phyloP scores from a whole-genome alignment of 2,113 vertebrate species.

The Tonatia bakeri region DNA sequence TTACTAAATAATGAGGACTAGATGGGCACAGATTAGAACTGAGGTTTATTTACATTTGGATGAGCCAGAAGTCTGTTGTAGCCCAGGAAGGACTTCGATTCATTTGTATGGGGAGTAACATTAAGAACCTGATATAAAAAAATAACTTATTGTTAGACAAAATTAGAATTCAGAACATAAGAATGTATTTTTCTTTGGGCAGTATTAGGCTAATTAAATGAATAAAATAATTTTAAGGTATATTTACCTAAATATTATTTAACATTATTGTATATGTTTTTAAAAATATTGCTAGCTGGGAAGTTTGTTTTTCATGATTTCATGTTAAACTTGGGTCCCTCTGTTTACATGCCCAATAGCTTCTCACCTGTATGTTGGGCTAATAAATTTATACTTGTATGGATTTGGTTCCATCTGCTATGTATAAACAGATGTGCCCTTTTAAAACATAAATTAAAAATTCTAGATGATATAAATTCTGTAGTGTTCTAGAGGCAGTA shows the following conservation, averaged over 20 bases:
- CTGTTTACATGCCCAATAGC: not conserved
- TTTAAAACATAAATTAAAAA: not conserved
- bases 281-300: not conserved
- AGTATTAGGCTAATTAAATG: not conserved
- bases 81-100: slow-evolving; percentile 44
- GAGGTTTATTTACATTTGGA: slow-evolving; percentile 29
- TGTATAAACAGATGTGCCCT: not conserved
- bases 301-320: slow-evolving; percentile 23
- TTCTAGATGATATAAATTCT: not conserved
- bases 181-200: not conserved
- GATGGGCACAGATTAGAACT: not conserved
- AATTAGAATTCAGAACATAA: slow-evolving; percentile 30
- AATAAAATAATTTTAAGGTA: not conserved
- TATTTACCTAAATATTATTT: not conserved
- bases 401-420: not conserved
- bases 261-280: not conserved
- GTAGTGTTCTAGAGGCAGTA: not conserved
- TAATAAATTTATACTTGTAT: not conserved
- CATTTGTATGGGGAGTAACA: not conserved
- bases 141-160: not conserved
- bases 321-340: not conserved
- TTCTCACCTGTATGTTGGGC: slow-evolving; percentile 4
- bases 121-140: not conserved
- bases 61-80: not conserved
- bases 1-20: not conserved